Percentiles rank a stretch among this genome's conserved stretches.
Evolutionary conservation across 2,113 vertebrate genomes (phyloP).

Genomic region (Taxidea taxus): DNA sequence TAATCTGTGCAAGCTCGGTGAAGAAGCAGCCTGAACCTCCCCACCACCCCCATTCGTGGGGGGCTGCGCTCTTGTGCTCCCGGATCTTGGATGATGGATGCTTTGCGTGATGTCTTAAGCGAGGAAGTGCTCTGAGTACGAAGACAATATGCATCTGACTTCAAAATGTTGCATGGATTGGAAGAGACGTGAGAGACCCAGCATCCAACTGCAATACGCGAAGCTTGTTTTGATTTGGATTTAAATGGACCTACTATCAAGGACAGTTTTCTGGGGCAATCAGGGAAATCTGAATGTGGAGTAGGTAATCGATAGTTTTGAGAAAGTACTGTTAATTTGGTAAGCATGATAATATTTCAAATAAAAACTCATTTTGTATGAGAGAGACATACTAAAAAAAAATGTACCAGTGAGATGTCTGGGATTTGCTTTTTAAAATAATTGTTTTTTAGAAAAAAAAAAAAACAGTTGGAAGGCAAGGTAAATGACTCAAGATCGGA

Average conservation of each 20-base stretch:
- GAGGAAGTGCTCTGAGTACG: not conserved
- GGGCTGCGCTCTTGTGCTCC: not conserved
- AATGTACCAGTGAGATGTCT: not conserved
- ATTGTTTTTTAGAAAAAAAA: not conserved
- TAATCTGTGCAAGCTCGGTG: accelerated
- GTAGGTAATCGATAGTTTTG: not conserved
- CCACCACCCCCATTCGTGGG: accelerated
- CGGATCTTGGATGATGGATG: accelerated
- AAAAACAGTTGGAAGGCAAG: no score
- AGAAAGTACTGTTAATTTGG: not conserved
- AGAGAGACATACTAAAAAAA: not conserved
- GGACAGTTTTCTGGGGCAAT: not conserved
- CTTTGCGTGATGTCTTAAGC: accelerated
- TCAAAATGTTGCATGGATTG: not conserved
- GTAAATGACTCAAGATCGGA: not conserved
- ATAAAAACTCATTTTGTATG: not conserved
- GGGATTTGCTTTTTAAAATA: not conserved
- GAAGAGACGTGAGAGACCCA: not conserved
- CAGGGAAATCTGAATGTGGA: not conserved
- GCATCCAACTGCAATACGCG: accelerated
- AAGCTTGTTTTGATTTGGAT: not conserved
- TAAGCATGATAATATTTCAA: not conserved
- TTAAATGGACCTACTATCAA: not conserved
- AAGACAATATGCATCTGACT: not conserved
- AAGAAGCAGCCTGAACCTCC: accelerated